Conservation (phyloP, 2,113 vertebrate species). For the Bos taurus region ARS-UCD2.0 NC_037342.1:45724501-45725000, state of each 20-base stretch:
- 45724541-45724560: not conserved
- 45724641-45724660: not conserved
- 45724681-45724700: not conserved
- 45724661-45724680: not conserved
- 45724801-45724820: not conserved
- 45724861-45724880: not conserved
- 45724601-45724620: not conserved
- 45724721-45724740: slow-evolving; percentile 24
- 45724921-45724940: not conserved
- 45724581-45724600: not conserved
- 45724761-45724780: not conserved
- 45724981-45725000: not conserved
- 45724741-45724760: not conserved
- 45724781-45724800: not conserved
- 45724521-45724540: not conserved
- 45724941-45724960: not conserved
- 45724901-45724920: not conserved
- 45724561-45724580: not conserved
- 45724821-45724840: not conserved
- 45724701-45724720: not conserved
- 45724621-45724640: not conserved
- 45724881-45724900: not conserved
- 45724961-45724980: not conserved
- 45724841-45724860: not conserved
- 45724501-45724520: not conserved